Evolutionary conservation across 1,140 invertebrate species (phyloP).

Genomic region (Dreissena rostriformis): DNA sequence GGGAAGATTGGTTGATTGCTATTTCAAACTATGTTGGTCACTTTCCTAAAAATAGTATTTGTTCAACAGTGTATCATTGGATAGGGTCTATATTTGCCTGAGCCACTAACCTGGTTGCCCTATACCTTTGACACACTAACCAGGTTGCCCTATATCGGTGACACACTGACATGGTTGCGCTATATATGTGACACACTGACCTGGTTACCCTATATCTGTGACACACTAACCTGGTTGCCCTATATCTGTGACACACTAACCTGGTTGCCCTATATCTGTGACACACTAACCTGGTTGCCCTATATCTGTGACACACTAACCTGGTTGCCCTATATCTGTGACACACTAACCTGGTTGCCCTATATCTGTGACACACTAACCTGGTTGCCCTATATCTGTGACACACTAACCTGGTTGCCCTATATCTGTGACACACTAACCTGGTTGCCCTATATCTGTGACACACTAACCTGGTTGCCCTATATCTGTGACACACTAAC

Average conservation of each 20-base stretch:
- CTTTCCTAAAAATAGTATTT: too few species aligned
- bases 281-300: conserved; percentile 89
- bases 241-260: conserved; percentile 92
- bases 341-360: conserved; percentile 89
- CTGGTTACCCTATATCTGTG: conserved; percentile 88
- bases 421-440: conserved; percentile 92
- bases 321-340: conserved; percentile 88
- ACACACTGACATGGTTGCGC: conserved; percentile 89
- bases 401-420: conserved; percentile 89
- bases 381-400: conserved; percentile 88
- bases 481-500: conserved; percentile 92
- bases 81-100: too few species aligned
- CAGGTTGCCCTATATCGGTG: conserved; percentile 88
- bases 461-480: conserved; percentile 89
- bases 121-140: conserved; percentile 92
- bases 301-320: conserved; percentile 92
- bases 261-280: conserved; percentile 88
- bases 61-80: too few species aligned
- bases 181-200: conserved; percentile 92
- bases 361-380: conserved; percentile 92
- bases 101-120: conserved; percentile 81
- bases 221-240: conserved; percentile 89
- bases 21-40: too few species aligned
- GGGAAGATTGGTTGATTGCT: too few species aligned
- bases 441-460: conserved; percentile 88